These are phyloP conservation scores for Sebastes reedi DNA, from an alignment of 2,797 vertebrate genomes.

Conservation along the genomic window DNA sequence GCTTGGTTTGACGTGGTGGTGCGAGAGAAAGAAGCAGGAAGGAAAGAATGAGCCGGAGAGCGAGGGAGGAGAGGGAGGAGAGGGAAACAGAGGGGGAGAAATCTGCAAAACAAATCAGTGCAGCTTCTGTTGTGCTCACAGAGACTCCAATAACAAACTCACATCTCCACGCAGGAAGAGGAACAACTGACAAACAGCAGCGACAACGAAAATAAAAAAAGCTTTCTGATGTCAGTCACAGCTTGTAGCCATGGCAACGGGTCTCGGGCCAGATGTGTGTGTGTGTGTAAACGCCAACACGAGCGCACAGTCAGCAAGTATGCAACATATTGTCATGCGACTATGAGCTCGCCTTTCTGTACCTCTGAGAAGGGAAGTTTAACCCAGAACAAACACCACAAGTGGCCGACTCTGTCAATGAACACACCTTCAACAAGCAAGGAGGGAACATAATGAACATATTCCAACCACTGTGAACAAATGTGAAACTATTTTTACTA, in stretches of 20 bases:
- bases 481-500: not conserved
- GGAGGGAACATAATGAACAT: not conserved
- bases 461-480: not conserved
- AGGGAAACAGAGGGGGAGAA: conserved; percentile 3
- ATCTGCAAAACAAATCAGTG: conserved; percentile 58
- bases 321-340: conserved; percentile 21
- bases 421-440: not conserved
- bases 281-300: not conserved
- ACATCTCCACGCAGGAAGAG: not conserved
- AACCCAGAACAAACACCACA: not conserved
- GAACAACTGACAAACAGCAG: conserved; percentile 18
- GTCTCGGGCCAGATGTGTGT: conserved; percentile 20
- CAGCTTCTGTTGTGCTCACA: not conserved
- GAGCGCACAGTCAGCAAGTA: conserved; percentile 32
- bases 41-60: conserved; percentile 24
- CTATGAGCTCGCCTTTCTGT: conserved; percentile 6
- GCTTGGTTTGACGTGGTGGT: conserved; percentile 29
- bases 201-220: not conserved
- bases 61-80: conserved; percentile 11
- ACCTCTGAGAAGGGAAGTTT: not conserved
- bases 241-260: conserved; percentile 27
- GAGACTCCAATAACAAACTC: not conserved
- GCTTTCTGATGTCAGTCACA: not conserved
- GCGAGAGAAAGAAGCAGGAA: conserved; percentile 8
- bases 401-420: not conserved